phyloP scores from a whole-genome alignment of 2,888 invertebrate species.

The Dynastes grantii region DNA sequence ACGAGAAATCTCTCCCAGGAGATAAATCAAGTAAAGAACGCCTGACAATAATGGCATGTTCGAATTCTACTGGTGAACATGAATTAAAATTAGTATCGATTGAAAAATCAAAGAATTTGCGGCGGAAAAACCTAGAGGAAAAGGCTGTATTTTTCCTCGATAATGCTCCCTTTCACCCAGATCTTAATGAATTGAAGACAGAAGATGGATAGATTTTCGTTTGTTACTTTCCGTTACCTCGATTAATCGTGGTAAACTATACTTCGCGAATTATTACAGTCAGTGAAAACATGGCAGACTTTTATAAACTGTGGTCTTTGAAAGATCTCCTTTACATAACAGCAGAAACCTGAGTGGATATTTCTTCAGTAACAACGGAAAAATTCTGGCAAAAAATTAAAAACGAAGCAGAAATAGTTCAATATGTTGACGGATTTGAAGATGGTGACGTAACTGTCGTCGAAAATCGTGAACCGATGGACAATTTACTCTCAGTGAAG shows the following conservation, averaged over 20 bases:
- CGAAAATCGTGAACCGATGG: not conserved
- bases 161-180: not conserved
- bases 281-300: not conserved
- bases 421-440: not conserved
- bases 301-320: slow-evolving; percentile 3
- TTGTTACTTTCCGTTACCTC: not conserved
- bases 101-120: no score
- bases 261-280: slow-evolving; percentile 4
- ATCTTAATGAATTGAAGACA: not conserved
- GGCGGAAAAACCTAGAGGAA: no score
- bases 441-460: not conserved
- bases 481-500: not conserved
- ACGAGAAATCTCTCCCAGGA: not conserved
- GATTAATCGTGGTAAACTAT: not conserved
- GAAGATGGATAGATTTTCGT: not conserved
- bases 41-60: not conserved
- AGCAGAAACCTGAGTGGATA: not conserved
- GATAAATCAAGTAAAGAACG: not conserved
- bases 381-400: not conserved
- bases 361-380: not conserved
- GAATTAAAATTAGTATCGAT: not conserved
- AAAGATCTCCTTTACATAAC: slow-evolving; percentile 9
- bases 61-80: slow-evolving; percentile 1
- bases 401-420: not conserved
- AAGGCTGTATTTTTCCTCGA: not conserved